Percentiles rank a stretch among this genome's conserved stretches.
Evolutionary conservation across 2,113 vertebrate species (phyloP).

Genomic region (Rhegmatorhina hoffmannsi): DNA sequence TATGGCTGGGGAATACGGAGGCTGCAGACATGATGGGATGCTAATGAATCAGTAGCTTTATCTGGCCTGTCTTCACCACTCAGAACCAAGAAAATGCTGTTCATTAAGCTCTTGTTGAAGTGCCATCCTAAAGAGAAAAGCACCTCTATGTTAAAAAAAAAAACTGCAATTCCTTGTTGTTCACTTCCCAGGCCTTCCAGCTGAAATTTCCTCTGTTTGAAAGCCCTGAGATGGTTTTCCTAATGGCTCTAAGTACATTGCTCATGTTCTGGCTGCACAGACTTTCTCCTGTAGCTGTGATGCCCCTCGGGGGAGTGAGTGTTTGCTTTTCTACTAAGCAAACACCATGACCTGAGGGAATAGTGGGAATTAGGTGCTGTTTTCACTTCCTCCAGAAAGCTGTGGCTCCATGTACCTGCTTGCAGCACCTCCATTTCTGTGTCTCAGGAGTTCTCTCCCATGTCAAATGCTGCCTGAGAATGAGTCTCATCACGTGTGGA

Average conservation of each 20-base stretch:
- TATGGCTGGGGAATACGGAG: slow-evolving; percentile 28
- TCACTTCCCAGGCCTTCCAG: not conserved
- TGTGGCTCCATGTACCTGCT: fast-evolving
- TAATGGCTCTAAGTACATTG: fast-evolving
- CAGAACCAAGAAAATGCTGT: not conserved
- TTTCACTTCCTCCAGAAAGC: not conserved
- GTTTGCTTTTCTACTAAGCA: not conserved
- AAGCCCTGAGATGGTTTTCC: not conserved
- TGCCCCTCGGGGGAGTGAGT: not conserved
- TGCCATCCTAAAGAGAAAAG: not conserved
- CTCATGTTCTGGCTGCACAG: not conserved
- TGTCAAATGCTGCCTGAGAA: not conserved
- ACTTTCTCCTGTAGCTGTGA: not conserved
- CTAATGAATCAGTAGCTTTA: slow-evolving; percentile 11
- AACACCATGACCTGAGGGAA: not conserved
- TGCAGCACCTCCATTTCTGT: not conserved
- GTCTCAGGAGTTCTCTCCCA: fast-evolving
- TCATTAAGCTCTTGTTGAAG: not conserved
- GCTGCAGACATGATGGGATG: not conserved
- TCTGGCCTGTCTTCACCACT: not conserved
- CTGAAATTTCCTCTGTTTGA: fast-evolving
- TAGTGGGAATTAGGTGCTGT: not conserved
- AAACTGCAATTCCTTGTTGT: not conserved
- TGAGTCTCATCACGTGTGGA: not conserved
- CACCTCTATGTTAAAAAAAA: not conserved